A percentile compares a stretch with the other conserved stretches of the same genome.
phyloP scores from a whole-genome alignment of 2,888 invertebrate species.

The Acleris holmiana region DNA sequence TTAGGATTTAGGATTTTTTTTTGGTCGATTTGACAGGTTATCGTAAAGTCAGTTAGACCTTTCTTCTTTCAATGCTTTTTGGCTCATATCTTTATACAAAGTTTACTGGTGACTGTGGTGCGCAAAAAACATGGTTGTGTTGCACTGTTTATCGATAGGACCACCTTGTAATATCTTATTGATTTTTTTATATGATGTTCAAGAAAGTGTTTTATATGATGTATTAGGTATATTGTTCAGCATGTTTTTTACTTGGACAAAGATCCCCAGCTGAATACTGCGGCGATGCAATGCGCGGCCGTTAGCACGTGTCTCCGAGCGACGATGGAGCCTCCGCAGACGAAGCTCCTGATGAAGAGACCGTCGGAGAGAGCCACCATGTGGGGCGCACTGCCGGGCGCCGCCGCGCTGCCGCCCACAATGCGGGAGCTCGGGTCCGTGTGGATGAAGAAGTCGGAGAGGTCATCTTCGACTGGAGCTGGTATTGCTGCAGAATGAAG shows the following conservation, averaged over 20 bases:
- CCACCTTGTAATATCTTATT: too few species aligned
- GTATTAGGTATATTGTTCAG: too few species aligned
- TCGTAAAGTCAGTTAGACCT: too few species aligned
- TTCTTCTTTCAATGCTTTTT: too few species aligned
- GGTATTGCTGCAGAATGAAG: slow-evolving; percentile 56
- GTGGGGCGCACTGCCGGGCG: slow-evolving; percentile 56
- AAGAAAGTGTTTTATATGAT: too few species aligned
- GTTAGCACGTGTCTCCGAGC: slow-evolving; percentile 55
- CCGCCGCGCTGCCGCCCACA: slow-evolving; percentile 60
- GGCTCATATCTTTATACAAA: too few species aligned
- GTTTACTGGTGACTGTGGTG: too few species aligned
- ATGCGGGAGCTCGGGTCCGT: slow-evolving; percentile 49
- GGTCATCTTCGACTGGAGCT: slow-evolving; percentile 47
- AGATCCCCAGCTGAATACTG: slow-evolving; percentile 48
- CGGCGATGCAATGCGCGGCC: slow-evolving; percentile 67
- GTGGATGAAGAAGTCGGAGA: slow-evolving; percentile 54
- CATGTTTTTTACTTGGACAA: slow-evolving; percentile 51
- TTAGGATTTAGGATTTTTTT: too few species aligned
- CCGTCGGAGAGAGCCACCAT: slow-evolving; percentile 62
- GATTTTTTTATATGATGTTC: too few species aligned
- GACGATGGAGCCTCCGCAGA: slow-evolving; percentile 66
- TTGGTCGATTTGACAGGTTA: too few species aligned
- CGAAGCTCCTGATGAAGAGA: slow-evolving; percentile 48
- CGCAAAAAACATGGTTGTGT: too few species aligned
- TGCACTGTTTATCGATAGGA: too few species aligned